These are phyloP conservation scores for Brenthis ino DNA, from an alignment of 2,888 invertebrate genomes.

Conservation along the genomic window DNA sequence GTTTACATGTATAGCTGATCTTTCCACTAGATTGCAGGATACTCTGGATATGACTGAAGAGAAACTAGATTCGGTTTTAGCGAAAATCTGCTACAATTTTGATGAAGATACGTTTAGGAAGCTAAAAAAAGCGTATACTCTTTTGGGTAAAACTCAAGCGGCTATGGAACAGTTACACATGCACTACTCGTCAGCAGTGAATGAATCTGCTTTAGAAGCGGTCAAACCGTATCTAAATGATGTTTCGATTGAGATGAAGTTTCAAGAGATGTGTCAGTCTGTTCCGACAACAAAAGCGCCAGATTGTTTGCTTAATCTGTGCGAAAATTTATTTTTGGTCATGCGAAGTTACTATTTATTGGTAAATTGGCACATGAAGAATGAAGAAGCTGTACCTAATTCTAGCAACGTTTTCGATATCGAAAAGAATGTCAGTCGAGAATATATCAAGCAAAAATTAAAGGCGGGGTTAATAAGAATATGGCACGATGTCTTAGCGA, in stretches of 20 bases:
- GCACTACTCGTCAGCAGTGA: constrained; percentile 96
- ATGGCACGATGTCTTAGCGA: constrained; percentile 97
- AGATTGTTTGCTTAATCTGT: constrained; percentile 91
- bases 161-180: constrained; percentile 97
- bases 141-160: constrained; percentile 94
- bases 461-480: constrained; percentile 92
- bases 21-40: constrained; percentile 93
- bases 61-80: constrained; percentile 92
- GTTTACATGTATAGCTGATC: constrained; percentile 94
- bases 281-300: constrained; percentile 65
- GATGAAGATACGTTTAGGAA: constrained; percentile 90
- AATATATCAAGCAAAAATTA: constrained; percentile 93
- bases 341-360: constrained; percentile 90
- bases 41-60: constrained; percentile 95
- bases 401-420: constrained; percentile 75
- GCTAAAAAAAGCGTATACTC: constrained; percentile 92
- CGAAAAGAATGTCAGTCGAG: constrained; percentile 86
- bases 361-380: constrained; percentile 88
- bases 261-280: constrained; percentile 90
- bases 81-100: constrained; percentile 88
- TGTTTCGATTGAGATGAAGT: constrained; percentile 75
- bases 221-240: constrained; percentile 77
- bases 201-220: constrained; percentile 87
- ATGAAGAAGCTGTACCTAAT: constrained; percentile 57
- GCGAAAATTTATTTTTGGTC: constrained; percentile 92